These are phyloP conservation scores for Amphilophus citrinellus DNA, from an alignment of 2,113 vertebrate genomes.

Conservation along the genomic window DNA sequence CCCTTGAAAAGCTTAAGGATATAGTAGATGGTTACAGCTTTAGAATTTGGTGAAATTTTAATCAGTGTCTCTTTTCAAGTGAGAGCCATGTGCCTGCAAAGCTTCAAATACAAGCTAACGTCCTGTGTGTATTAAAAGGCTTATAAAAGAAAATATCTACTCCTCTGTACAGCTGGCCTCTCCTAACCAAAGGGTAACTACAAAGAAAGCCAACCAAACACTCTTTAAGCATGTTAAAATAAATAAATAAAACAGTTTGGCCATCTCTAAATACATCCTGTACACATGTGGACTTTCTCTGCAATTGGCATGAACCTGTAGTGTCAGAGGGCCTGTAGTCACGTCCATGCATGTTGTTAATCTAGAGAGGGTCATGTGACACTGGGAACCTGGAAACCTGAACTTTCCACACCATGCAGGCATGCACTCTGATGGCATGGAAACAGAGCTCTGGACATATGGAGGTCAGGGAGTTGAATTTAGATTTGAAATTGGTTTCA, in stretches of 20 bases:
- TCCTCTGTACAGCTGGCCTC: conserved; percentile 2
- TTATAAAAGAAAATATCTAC: conserved; percentile 10
- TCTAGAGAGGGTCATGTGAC: conserved; percentile 68
- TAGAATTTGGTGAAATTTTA: not conserved
- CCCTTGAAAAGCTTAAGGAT: conserved; percentile 35
- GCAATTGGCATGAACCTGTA: conserved; percentile 13
- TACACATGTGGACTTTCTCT: conserved; percentile 22
- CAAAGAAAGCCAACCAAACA: not conserved
- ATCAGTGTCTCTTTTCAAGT: not conserved
- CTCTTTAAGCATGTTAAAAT: not conserved
- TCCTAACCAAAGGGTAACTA: not conserved
- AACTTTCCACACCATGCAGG: conserved; percentile 69
- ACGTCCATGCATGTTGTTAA: conserved; percentile 73
- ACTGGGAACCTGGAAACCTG: conserved; percentile 61
- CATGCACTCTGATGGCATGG: conserved; percentile 53
- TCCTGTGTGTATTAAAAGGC: not conserved
- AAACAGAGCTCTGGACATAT: conserved; percentile 49
- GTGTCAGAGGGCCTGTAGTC: conserved; percentile 50
- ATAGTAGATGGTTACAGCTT: not conserved
- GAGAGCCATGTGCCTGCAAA: not conserved
- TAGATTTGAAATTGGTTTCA: conserved; percentile 60
- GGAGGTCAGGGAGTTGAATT: conserved; percentile 61
- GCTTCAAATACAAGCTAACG: not conserved
- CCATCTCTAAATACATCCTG: not conserved
- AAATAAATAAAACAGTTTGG: not conserved